These are phyloP conservation scores for Zaprionus ornatus DNA, from an alignment of 1,140 invertebrate species.

Conservation along the genomic window DNA sequence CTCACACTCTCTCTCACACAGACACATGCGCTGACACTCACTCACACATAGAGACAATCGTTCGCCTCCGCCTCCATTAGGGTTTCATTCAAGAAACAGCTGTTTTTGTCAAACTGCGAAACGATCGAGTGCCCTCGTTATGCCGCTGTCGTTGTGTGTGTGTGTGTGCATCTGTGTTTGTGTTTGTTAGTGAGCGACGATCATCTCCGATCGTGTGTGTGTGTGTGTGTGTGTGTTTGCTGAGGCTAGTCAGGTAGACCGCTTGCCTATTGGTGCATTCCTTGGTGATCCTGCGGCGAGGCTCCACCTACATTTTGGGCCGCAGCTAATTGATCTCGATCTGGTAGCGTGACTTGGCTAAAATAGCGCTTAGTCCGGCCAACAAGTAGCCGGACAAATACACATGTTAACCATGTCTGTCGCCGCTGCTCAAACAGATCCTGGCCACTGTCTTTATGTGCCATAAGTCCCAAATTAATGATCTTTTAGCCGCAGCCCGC, in stretches of 20 bases:
- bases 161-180: slow-evolving; percentile 10
- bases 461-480: slow-evolving; percentile 76
- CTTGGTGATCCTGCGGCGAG: slow-evolving; percentile 44
- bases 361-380: slow-evolving; percentile 25
- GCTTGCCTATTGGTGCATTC: slow-evolving; percentile 59
- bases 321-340: slow-evolving; percentile 50
- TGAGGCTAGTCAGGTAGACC: slow-evolving; percentile 60
- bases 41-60: background rate
- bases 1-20: slow-evolving; percentile 9
- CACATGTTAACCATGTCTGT: slow-evolving; percentile 54
- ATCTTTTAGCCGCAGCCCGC: slow-evolving; percentile 53
- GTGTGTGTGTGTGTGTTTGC: slow-evolving; percentile 2
- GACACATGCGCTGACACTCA: too few relatives aligned
- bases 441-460: slow-evolving; percentile 64
- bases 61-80: slow-evolving; percentile 60
- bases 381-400: slow-evolving; percentile 47
- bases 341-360: slow-evolving; percentile 50
- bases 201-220: slow-evolving; percentile 24
- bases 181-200: slow-evolving; percentile 16
- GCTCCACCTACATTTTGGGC: slow-evolving; percentile 60
- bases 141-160: slow-evolving; percentile 44
- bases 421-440: slow-evolving; percentile 53
- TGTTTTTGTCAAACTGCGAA: slow-evolving; percentile 75
- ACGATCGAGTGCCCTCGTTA: slow-evolving; percentile 80
- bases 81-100: slow-evolving; percentile 79